Percentiles rank a stretch among this genome's conserved stretches.
These are phyloP conservation scores for Chitala chitala DNA, from an alignment of 2,113 vertebrate species.

Conservation along the genomic window DNA sequence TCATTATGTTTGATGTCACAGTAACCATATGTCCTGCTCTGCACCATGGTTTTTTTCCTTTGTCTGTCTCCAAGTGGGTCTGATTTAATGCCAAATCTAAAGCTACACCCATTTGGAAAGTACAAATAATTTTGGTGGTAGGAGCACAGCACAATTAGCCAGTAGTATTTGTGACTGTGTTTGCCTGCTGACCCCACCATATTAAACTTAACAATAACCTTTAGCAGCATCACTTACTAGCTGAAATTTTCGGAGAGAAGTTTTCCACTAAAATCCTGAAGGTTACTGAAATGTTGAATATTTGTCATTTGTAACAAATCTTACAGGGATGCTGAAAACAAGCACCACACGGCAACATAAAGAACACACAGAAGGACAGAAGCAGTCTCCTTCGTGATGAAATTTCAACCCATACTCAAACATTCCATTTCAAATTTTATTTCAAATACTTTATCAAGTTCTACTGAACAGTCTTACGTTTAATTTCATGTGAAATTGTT, in stretches of 20 bases:
- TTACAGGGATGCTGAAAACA: not conserved
- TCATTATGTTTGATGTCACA: conserved; percentile 49
- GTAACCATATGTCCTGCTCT: conserved; percentile 31
- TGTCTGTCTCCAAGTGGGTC: conserved; percentile 45
- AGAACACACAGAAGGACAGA: too few species aligned
- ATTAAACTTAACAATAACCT: not conserved
- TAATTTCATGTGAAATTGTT: not conserved
- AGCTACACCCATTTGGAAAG: conserved; percentile 18
- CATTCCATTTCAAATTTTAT: not conserved
- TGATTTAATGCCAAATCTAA: conserved; percentile 11
- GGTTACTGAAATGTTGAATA: too few species aligned
- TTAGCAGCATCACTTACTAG: not conserved
- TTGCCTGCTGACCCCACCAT: not conserved
- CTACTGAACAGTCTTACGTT: too few species aligned
- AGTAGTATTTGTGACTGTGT: not conserved
- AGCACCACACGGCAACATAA: too few species aligned
- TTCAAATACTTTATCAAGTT: not conserved
- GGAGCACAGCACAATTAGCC: not conserved
- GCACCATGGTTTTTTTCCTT: conserved; percentile 47
- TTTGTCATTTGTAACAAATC: not conserved
- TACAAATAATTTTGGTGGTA: not conserved
- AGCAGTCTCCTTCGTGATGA: too few species aligned
- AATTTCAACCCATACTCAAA: not conserved
- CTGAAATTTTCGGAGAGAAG: not conserved
- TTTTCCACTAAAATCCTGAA: too few species aligned